Conservation (phyloP, 2,888 invertebrate species). For the Zaprionus obscuricornis region DNA sequence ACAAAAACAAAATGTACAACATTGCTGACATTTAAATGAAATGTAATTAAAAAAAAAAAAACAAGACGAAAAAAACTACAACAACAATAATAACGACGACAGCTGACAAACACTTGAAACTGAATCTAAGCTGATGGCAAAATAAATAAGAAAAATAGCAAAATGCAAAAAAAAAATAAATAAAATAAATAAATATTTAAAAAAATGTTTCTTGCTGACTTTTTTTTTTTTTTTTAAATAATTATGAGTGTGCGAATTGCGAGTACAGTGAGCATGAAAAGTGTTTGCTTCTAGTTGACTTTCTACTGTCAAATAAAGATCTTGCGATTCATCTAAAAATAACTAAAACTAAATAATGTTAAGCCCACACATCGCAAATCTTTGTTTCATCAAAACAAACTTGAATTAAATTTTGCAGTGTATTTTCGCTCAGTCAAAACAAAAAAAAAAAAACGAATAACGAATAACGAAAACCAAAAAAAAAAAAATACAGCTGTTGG, state of each 20-base stretch:
- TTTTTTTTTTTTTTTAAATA: too few species aligned
- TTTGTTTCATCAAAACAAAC: slow-evolving; percentile 3
- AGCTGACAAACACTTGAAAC: slow-evolving; percentile 44
- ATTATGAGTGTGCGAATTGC: slow-evolving; percentile 10
- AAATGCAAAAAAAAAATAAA: slow-evolving; percentile 18
- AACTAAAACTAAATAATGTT: too few species aligned
- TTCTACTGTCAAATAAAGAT: too few species aligned
- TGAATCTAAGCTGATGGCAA: slow-evolving; percentile 38
- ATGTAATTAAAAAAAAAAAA: slow-evolving; percentile 62
- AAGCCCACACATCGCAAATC: slow-evolving; percentile 33
- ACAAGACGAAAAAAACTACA: slow-evolving; percentile 2
- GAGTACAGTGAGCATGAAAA: slow-evolving; percentile 5
- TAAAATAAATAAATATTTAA: slow-evolving; percentile 8
- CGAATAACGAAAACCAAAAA: not conserved
- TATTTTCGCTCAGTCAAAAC: slow-evolving; percentile 1
- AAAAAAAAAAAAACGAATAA: slow-evolving; percentile 9
- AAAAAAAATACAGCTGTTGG: slow-evolving; percentile 51
- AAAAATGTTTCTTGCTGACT: slow-evolving; percentile 12
- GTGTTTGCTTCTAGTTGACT: too few species aligned
- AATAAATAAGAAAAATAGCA: slow-evolving; percentile 27
- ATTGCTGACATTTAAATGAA: slow-evolving; percentile 76
- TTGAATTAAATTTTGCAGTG: slow-evolving; percentile 9
- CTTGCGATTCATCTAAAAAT: too few species aligned
- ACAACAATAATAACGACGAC: slow-evolving; percentile 21
- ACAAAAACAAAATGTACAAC: slow-evolving; percentile 54